Evolutionary conservation across 2,797 vertebrate species (phyloP), one percentile per base, ranked within the genome.

Genomic region (Sebastolobus alascanus): DNA sequence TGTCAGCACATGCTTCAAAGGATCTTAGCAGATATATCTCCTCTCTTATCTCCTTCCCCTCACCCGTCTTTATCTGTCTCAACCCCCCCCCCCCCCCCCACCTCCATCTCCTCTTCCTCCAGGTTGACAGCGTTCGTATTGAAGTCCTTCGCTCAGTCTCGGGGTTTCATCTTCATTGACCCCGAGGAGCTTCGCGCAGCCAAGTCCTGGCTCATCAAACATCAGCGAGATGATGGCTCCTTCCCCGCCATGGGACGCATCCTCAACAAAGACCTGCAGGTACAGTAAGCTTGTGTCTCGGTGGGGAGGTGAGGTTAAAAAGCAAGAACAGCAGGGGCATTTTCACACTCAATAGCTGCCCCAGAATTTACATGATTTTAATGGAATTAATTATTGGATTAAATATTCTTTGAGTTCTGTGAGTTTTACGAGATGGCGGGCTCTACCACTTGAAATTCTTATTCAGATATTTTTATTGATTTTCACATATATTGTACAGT

Each of bases 101-200:
- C 68, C 68, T 63, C 58, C 16, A 11, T 80, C 38, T 78, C 63
- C 20, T 56, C 65, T 82, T 77, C 69, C 31, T 84, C 27, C 73
- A 99, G 98, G 98, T 95, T 99, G 87, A 99, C 98, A 3, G 97
- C 98, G 4, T 98, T 99, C 86, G 98, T 99, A 71, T 93, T 99
- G 73, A 98, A 98, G 94, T 98, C 98, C 81, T 99, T 99, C 35
- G 96, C 98, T 22, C 98, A 99, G 93, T 98, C 98, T 3, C 96
- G 96, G 37, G 96, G 96, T 35, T 99, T 99, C 92, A 97, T 99
- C 93, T 99, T 97, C 90, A 97, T 99, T 43, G 98, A 99, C 79
- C 97, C 96, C 0, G 96, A 96, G 84, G 98, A 99, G 83, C 95
- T 99, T 60, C 91, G 87, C 14, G 95, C 96, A 2, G 96, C 98